phyloP scores from a whole-genome alignment of 1,140 invertebrate species.

The Trialeurodes vaporariorum region DNA sequence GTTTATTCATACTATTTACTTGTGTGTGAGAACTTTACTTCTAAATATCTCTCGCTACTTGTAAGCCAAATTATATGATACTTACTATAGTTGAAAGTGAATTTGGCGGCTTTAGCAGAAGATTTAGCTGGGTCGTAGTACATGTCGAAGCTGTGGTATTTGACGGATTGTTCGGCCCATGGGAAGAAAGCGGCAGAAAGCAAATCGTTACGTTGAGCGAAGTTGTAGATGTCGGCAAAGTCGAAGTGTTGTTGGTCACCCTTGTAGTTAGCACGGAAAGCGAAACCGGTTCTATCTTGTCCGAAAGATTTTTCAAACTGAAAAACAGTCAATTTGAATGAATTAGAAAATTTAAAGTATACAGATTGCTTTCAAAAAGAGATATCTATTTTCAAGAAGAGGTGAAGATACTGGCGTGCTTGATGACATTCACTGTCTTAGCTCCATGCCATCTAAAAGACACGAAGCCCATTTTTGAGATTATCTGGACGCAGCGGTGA shows the following conservation, averaged over 20 bases:
- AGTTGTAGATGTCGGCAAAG: slow-evolving; percentile 26
- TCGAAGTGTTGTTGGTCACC: slow-evolving; percentile 31
- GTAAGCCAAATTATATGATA: background rate
- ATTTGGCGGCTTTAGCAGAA: slow-evolving; percentile 21
- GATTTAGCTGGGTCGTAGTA: slow-evolving; percentile 24
- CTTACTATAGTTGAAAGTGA: slow-evolving; percentile 18
- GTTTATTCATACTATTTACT: no score
- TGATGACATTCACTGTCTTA: no score
- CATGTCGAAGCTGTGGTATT: slow-evolving; percentile 20
- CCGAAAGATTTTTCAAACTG: slow-evolving; percentile 18
- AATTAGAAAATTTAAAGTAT: no score
- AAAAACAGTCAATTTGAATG: slow-evolving; percentile 6
- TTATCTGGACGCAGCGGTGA: no score
- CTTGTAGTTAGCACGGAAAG: slow-evolving; percentile 38
- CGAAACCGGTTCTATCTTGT: slow-evolving; percentile 32
- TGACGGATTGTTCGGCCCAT: slow-evolving; percentile 13
- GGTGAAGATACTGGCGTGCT: no score
- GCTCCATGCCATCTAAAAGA: no score
- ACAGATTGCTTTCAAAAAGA: no score
- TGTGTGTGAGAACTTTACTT: background rate
- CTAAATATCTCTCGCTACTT: background rate
- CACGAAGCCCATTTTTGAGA: no score
- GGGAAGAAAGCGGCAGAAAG: slow-evolving; percentile 2
- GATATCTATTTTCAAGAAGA: no score
- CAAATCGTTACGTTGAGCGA: slow-evolving; percentile 1